A percentile compares a stretch with the other conserved stretches of the same genome.
Evolutionary conservation across 2,797 vertebrate species (phyloP).

Genomic region (Simalia tracyae): DNA sequence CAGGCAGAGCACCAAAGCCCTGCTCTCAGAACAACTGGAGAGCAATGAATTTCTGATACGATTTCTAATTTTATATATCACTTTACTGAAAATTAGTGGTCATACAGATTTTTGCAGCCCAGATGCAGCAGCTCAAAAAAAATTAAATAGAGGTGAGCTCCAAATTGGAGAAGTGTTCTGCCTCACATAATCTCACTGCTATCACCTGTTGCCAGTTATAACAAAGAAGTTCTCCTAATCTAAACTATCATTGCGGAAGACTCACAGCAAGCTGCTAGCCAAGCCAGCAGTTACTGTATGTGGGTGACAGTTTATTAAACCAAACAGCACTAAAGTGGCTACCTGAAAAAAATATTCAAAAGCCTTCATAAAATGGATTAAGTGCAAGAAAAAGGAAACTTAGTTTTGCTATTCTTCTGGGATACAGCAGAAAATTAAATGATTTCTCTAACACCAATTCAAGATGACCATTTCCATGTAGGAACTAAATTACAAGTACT

Average conservation of each 20-base stretch:
- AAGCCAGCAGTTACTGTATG: neutral
- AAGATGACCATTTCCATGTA: conserved; percentile 59
- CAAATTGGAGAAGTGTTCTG: neutral
- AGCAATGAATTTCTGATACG: neutral
- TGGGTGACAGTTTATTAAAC: too few species aligned
- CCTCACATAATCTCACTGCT: neutral
- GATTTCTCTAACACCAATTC: conserved; percentile 55
- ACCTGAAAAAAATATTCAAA: neutral
- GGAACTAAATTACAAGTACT: conserved; percentile 38
- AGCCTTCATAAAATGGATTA: neutral
- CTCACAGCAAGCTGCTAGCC: neutral
- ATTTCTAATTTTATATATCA: neutral
- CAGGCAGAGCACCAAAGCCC: too few species aligned
- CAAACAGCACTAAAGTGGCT: neutral
- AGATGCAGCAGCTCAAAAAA: neutral
- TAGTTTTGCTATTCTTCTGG: neutral
- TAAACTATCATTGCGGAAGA: neutral
- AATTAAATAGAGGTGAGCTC: neutral
- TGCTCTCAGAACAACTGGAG: neutral
- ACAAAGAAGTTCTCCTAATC: neutral
- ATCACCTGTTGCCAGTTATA: neutral
- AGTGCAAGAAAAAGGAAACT: neutral
- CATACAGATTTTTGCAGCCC: too few species aligned
- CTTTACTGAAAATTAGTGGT: neutral
- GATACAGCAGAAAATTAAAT: conserved; percentile 11